A percentile compares a stretch with the other conserved stretches of the same genome.
phyloP scores from a whole-genome alignment of 1,140 invertebrate species.

The Ditylenchus dipsaci region DNA sequence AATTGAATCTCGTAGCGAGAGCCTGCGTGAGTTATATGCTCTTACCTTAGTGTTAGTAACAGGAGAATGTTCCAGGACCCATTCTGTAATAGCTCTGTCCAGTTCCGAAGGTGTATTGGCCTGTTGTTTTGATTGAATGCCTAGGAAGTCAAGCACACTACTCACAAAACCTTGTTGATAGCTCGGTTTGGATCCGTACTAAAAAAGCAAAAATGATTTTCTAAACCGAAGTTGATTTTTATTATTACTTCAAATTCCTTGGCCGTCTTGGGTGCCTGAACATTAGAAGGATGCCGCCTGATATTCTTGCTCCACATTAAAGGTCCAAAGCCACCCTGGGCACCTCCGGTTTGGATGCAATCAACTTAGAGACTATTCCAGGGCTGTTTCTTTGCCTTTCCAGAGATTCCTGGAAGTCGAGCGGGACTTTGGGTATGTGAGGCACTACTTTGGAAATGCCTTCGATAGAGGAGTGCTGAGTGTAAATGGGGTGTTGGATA shows the following conservation, averaged over 20 bases:
- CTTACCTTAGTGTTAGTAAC: slow-evolving; percentile 15
- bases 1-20: too few species aligned
- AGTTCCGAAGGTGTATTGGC: slow-evolving; percentile 13
- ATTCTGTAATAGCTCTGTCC: slow-evolving; percentile 23
- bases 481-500: not conserved
- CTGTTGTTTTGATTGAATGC: slow-evolving; percentile 8
- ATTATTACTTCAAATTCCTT: slow-evolving; percentile 8
- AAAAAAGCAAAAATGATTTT: not conserved
- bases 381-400: slow-evolving; percentile 10
- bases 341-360: slow-evolving; percentile 17
- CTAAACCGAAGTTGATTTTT: not conserved
- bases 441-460: slow-evolving; percentile 29
- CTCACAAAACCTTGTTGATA: slow-evolving; percentile 30
- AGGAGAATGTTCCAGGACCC: slow-evolving; percentile 24
- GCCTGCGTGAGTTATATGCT: too few species aligned
- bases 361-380: not conserved
- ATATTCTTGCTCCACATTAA: slow-evolving; percentile 8
- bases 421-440: slow-evolving; percentile 27
- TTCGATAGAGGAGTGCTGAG: slow-evolving; percentile 19
- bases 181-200: slow-evolving; percentile 30
- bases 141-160: slow-evolving; percentile 26
- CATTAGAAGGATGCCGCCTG: slow-evolving; percentile 7
- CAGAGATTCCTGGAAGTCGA: slow-evolving; percentile 12
- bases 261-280: not conserved
- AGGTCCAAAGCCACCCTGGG: slow-evolving; percentile 19